Evolutionary conservation across 2,113 vertebrate genomes (phyloP).

Genomic region (Siniperca knerii): DNA sequence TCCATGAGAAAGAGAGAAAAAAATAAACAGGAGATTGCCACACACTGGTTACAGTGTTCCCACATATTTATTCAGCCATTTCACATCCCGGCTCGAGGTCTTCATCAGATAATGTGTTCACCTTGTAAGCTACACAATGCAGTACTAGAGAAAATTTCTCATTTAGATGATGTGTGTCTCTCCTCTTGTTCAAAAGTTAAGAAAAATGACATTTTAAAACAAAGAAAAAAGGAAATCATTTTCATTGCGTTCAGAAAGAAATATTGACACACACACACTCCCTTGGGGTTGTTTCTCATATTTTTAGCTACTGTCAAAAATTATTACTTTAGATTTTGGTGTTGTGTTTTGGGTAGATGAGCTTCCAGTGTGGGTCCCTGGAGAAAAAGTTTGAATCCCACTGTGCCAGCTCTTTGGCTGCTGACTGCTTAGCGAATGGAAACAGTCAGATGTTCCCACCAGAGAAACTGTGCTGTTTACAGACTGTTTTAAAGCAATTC

Average conservation of each 20-base stretch:
- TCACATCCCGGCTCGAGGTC: not conserved
- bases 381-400: slow-evolving; percentile 75
- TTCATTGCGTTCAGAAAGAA: slow-evolving; percentile 49
- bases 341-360: slow-evolving; percentile 66
- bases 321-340: slow-evolving; percentile 64
- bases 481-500: slow-evolving; percentile 48
- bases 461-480: slow-evolving; percentile 61
- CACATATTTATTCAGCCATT: slow-evolving; percentile 11
- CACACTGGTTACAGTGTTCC: not conserved
- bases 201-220: slow-evolving; percentile 51
- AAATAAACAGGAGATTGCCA: not conserved
- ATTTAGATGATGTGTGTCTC: slow-evolving; percentile 12
- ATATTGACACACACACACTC: slow-evolving; percentile 71
- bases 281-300: slow-evolving; percentile 63
- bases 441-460: slow-evolving; percentile 56
- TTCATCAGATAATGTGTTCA: not conserved
- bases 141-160: not conserved
- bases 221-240: slow-evolving; percentile 46
- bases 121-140: not conserved
- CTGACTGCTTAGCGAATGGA: slow-evolving; percentile 65
- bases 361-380: slow-evolving; percentile 69
- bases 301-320: slow-evolving; percentile 76
- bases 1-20: not conserved
- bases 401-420: slow-evolving; percentile 60
- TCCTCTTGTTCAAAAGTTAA: slow-evolving; percentile 31